Evolutionary conservation across 2,113 vertebrate species (phyloP), one percentile per base, ranked within the genome.

Genomic region (Neoarius graeffei): DNA sequence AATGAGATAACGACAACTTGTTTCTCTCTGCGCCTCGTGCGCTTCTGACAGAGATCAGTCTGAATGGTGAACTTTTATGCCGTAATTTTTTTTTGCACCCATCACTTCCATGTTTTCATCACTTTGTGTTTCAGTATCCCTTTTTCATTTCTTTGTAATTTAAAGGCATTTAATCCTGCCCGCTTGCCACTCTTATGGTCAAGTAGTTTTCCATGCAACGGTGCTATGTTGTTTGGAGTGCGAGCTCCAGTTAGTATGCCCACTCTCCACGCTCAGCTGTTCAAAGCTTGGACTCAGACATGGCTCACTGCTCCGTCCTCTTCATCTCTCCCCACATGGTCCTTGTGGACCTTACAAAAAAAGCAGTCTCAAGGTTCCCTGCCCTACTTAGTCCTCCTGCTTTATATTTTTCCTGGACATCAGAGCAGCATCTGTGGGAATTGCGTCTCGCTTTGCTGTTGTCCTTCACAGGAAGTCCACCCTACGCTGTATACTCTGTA

Each of bases 331-430:
- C 64, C 19, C 81, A 9, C 85, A 86, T 85, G 83, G 86, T 87
- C 80, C 82, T 91, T 87, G 88, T 90, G 25, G 60, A 90, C 88
- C 84, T 88, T 86, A 89, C 89, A 52, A 48, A 52, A 79, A 81
- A 81, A 57, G 89, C 50, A 79, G 67, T 90, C 89, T 89, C 83
- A 82, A 23, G 30, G 79, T 91, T 89, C 42, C 87, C 52, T 90
- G 90, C 56, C 81, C 79, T 86, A 90, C 89, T 92, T 91, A 60
- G 83, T 81, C 57, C 77, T 62, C 89, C 84, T 85, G 52, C 74
- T 93, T 91, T 90, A 92, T 94, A 92, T 93, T 92, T 93, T 89
- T 90, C 82, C 88, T 60, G 87, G 35, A 92, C 88, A 90, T 94
- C 82, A 84, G 56, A 74, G 23, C 81, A 79, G 73, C 85, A 88